phyloP scores from a whole-genome alignment of 2,797 vertebrate species.

The Premnoplex brunnescens region DNA sequence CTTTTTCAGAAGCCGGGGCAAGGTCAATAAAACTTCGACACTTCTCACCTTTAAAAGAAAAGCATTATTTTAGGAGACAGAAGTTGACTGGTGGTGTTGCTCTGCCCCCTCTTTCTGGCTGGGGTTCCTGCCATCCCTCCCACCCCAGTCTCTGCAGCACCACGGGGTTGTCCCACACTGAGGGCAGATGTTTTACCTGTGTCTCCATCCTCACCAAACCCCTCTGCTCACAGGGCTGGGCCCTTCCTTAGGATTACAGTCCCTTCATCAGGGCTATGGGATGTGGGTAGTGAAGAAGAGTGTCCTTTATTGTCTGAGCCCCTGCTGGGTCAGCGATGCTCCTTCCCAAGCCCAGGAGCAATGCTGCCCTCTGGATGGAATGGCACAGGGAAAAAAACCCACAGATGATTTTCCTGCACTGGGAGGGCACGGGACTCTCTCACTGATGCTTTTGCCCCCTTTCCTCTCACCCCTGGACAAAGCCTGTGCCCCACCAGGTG shows the following conservation, averaged over 20 bases:
- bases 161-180: accelerated
- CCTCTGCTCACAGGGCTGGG: not conserved
- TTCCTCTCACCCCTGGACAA: accelerated
- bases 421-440: not conserved
- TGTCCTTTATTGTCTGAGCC: too few relatives aligned
- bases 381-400: not conserved
- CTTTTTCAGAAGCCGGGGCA: constrained; percentile 94
- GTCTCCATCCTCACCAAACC: not conserved
- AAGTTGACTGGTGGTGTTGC: not conserved
- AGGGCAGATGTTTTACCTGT: not conserved
- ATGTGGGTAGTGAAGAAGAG: not conserved
- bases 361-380: accelerated
- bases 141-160: not conserved
- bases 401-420: not conserved
- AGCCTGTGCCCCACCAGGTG: not conserved
- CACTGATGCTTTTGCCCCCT: not conserved
- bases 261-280: accelerated
- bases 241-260: not conserved
- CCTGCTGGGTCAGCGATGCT: not conserved
- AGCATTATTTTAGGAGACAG: constrained; percentile 47
- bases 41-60: constrained; percentile 89
- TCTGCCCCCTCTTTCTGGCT: not conserved
- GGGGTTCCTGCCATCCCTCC: not conserved
- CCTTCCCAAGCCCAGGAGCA: not conserved
- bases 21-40: constrained; percentile 98